Base-by-base conservation (phyloP, 2,888 invertebrate species). In the Ephialtes manifestator region DNA sequence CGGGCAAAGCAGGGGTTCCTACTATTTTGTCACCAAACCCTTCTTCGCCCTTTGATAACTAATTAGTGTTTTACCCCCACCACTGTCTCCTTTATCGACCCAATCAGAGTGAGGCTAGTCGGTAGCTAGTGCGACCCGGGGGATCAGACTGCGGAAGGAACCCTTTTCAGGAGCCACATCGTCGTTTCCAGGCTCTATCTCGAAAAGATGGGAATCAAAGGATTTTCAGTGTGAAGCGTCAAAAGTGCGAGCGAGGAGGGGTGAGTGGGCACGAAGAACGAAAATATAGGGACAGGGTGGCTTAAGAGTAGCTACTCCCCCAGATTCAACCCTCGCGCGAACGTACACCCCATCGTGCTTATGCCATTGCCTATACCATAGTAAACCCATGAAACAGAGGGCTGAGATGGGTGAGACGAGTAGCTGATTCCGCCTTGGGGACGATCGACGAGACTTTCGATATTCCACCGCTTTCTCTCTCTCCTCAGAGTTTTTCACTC, bases 1-100 rank as follows among this genome's bases (percentile, higher is more conserved):
- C 75, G 76, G 31, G 83, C 53, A 85, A 85, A 78, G 68, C 46
- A 46, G 55, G 55, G 80, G 81, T 70, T 76, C 82, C 72, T 90
- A 91, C 90, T 92, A 94, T 94, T 94, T 94, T 93, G 92, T 93
- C 93, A 93, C 93, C 93, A 92, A 93, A 92, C 94, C 94, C 93
- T 92, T 92, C 91, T 94, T 92, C 91, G 90, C 94, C 94, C 95
- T 95, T 95, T 95, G 95, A 95, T 95, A 95, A 95, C 95, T 95
- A 95, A 95, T 95, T 95, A 95, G 95, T 94, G 95, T 94, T 94
- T 94, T 94, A 94, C 94, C 94, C 94, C 93, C 88, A 85, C 88
- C 88, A 92, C 90, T 93, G 87, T 84, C 86, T 89, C 89, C 90
- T 92, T 92, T 91, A 91, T 92, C 94, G 93, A 91, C 89, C 92